These are phyloP conservation scores for Delphinus delphis DNA, from an alignment of 2,113 vertebrate species.

Conservation along the genomic window DNA sequence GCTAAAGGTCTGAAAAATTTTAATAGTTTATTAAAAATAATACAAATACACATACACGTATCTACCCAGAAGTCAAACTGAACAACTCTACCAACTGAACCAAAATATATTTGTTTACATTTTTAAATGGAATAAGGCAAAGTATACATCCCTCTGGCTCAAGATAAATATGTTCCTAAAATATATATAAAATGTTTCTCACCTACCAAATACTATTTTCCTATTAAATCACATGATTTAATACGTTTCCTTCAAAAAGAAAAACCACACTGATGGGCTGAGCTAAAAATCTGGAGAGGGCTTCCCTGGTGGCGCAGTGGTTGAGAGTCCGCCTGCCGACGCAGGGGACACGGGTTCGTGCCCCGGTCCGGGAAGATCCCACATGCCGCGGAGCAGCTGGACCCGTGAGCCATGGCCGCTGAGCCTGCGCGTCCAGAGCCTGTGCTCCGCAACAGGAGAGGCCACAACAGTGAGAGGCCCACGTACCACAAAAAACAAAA, in stretches of 20 bases:
- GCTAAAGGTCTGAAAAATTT: neutral
- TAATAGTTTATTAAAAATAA: neutral
- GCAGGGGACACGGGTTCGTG: too few relatives aligned
- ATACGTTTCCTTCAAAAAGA: neutral
- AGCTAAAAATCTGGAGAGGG: neutral
- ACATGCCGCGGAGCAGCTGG: too few relatives aligned
- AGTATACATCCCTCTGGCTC: neutral
- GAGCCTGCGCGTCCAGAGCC: too few relatives aligned
- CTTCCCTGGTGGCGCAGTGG: too few relatives aligned
- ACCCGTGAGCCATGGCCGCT: too few relatives aligned
- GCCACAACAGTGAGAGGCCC: too few relatives aligned
- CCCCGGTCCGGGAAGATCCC: too few relatives aligned
- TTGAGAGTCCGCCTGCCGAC: too few relatives aligned
- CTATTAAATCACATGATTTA: neutral
- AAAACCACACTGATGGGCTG: neutral
- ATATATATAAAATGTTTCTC: neutral
- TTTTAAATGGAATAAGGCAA: neutral
- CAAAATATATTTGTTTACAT: neutral
- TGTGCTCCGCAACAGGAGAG: too few relatives aligned
- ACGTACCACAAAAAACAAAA: too few relatives aligned
- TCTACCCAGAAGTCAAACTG: neutral
- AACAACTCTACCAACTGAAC: neutral
- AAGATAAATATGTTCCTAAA: conserved; percentile 13
- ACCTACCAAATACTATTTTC: neutral
- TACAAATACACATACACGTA: neutral